Evolutionary conservation across 2,888 invertebrate species (phyloP), one percentile per base, ranked within the genome.

Genomic region (Lydus trimaculatus): DNA sequence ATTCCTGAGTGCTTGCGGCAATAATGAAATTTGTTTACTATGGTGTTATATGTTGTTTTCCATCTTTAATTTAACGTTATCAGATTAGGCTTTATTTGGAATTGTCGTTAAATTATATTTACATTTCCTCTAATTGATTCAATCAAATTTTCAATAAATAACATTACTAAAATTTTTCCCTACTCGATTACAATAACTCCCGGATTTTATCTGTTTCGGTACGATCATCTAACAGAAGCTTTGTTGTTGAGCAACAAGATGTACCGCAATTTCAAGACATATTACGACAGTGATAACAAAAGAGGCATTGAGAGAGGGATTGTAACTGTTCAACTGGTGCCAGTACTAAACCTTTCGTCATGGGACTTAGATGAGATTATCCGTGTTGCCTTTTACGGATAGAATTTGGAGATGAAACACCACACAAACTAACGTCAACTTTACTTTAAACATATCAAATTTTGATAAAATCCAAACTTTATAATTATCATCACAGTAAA

Each of bases 201-300:
- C 7, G 1, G 39, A 39, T 39, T 39, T 39, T 39, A 39, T 39
- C n/a, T n/a, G n/a, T 39, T 20, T 52, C 3, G 13, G 7, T 20
- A 48, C 13, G 0, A 67, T 69, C 67, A 65, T n/a, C n/a, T n/a
- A n/a, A n/a, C n/a, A 69, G 36, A 69, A 70, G 70, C 66, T 69
- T 70, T 70, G 70, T 72, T 72, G 71, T 71, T 68, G 67, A 64
- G 67, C 59, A 74, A 72, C 66, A 72, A 72, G 73, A 74, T 72
- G 72, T 71, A 71, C 69, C 70, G 71, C 71, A 70, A 71, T 72
- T 74, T 75, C 72, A 71, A 73, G 73, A 75, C 75, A 74, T 71
- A 73, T 73, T 72, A 74, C 72, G 72, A 69, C 64, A 65, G 69
- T 66, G 75, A 72, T 75, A 75, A 75, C 75, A 75, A 74, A 74